phyloP scores from a whole-genome alignment of 2,888 invertebrate genomes.

The Drosophila gaucha region DNA sequence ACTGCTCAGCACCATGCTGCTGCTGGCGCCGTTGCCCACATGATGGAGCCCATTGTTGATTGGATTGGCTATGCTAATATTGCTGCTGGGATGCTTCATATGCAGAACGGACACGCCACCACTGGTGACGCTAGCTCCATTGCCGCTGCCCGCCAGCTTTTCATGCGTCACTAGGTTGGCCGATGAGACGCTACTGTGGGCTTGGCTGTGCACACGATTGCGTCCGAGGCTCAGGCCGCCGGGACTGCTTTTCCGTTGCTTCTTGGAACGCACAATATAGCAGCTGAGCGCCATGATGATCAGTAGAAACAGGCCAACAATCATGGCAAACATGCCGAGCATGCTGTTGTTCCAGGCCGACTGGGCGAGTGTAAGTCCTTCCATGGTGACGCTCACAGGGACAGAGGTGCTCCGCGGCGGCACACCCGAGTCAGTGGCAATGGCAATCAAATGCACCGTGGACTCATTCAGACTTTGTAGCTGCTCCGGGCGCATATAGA shows the following conservation, averaged over 20 bases:
- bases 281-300: constrained; percentile 90
- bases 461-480: constrained; percentile 85
- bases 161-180: constrained; percentile 84
- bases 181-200: constrained; percentile 83
- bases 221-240: constrained; percentile 77
- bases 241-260: constrained; percentile 75
- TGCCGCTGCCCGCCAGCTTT: constrained; percentile 75
- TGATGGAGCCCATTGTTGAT: constrained; percentile 80
- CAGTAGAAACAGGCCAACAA: constrained; percentile 90
- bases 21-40: constrained; percentile 84
- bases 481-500: constrained; percentile 87
- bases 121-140: constrained; percentile 74
- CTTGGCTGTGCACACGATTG: constrained; percentile 84
- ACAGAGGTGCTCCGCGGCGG: constrained; percentile 92
- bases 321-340: constrained; percentile 88
- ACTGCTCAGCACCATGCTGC: constrained; percentile 87
- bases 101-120: constrained; percentile 81
- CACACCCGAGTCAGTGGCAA: constrained; percentile 93
- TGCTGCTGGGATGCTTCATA: constrained; percentile 81
- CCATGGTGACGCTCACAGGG: constrained; percentile 88
- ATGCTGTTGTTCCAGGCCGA: constrained; percentile 85
- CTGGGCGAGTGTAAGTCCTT: constrained; percentile 84
- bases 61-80: constrained; percentile 82
- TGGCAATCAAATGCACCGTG: constrained; percentile 91
- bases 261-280: constrained; percentile 90